Evolutionary conservation across 2,888 invertebrate species (phyloP).

Genomic region (Heliconius sara): DNA sequence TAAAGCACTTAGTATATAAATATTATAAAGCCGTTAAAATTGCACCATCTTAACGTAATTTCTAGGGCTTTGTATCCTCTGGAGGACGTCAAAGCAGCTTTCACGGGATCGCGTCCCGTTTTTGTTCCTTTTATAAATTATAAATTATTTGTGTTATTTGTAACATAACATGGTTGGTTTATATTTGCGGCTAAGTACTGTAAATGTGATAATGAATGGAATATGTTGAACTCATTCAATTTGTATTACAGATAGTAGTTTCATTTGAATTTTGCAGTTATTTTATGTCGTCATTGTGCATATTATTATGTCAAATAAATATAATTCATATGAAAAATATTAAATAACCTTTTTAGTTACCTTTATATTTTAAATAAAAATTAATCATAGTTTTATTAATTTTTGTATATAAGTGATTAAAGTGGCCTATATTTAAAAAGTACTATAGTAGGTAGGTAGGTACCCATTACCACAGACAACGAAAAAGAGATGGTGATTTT

Average conservation of each 20-base stretch:
- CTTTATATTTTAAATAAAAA: not conserved
- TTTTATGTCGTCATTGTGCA: not conserved
- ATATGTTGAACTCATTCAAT: not conserved
- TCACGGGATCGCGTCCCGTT: constrained; percentile 21
- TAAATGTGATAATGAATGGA: not conserved
- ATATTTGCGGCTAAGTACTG: not conserved
- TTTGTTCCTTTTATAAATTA: constrained; percentile 18
- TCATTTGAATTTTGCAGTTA: not conserved
- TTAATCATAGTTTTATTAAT: not conserved
- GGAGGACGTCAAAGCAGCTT: constrained; percentile 39
- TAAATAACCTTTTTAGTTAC: not conserved
- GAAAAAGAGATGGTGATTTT: constrained; percentile 29
- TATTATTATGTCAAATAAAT: not conserved
- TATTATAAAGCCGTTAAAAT: constrained; percentile 49
- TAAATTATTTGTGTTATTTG: not conserved
- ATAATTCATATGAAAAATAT: not conserved
- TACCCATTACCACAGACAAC: not conserved
- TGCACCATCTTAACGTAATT: constrained; percentile 51
- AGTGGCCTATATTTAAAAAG: not conserved
- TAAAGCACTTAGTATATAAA: constrained; percentile 47
- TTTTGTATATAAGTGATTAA: too few relatives aligned
- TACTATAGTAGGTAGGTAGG: not conserved
- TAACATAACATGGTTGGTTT: not conserved
- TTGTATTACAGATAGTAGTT: not conserved
- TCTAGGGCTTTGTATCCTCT: constrained; percentile 49